Base-by-base conservation (phyloP, 2,113 vertebrate species). In the Alligator sinensis region DNA sequence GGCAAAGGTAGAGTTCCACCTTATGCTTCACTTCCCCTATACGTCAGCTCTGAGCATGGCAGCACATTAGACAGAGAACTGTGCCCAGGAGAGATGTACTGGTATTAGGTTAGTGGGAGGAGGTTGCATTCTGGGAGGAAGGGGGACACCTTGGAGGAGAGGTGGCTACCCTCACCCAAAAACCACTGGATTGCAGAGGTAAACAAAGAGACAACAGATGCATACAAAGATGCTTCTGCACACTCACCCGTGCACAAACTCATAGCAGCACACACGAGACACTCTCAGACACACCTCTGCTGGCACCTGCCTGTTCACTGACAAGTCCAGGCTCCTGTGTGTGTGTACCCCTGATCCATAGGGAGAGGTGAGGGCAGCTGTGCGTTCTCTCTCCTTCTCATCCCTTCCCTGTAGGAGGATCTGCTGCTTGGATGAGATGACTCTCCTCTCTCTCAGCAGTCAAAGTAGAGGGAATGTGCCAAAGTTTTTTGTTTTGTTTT, bases 171-270 rank as follows among this genome's bases (percentile, higher is more conserved):
- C 78, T 94, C 77, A 86, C 68, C 91, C 68, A 87, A 94, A 89
- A 55, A 82, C 1, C 70, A 75, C 84, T 66, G 55, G 28, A 95
- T 94, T 66, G 92, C 0, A 88, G 93, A 92, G 89, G 75, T 96
- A 95, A 86, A 74, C 9, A 79, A 92, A 95, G 95, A 89, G 47
- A 25, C 34, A 61, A 60, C 27, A 82, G 74, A 66, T 0, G 7
- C 88, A 92, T n/a, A 89, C 81, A 2, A 58, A 94, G 84, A 92
- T 88, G 88, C 84, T 95, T 96, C 87, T 82, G 84, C 92, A 96
- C 93, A 89, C 90, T 96, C 96, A 94, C 82, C 88, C 93, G 92
- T 38, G 83, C 80, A 91, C 88, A 94, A 96, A 93, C 85, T 95
- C 87, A 86, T 80, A 95, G 92, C 75, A 89, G 87, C 92, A 84